Conservation (phyloP, 2,888 invertebrate genomes). For the Eurois occulta region DNA sequence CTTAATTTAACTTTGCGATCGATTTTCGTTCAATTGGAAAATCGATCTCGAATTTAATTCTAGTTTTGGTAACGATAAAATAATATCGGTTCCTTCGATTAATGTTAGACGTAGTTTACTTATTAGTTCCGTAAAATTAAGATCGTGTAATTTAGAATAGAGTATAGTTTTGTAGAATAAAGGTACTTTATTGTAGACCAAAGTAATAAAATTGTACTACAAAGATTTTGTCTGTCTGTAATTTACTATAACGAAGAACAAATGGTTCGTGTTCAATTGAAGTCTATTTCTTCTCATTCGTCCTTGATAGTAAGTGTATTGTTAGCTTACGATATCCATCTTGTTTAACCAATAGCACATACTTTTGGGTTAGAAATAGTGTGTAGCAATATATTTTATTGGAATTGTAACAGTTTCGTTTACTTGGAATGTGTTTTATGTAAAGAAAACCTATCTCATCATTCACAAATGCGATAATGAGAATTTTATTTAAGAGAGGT, state of each 20-base stretch:
- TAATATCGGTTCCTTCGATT: neutral
- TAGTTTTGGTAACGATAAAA: neutral
- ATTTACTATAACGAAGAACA: neutral
- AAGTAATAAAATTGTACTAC: neutral
- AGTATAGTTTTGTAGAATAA: neutral
- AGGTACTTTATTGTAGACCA: neutral
- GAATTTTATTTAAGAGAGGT: no score
- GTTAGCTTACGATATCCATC: conserved; percentile 3
- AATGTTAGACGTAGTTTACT: neutral
- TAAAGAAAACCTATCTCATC: neutral
- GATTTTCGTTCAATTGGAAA: neutral
- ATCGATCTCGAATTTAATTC: neutral
- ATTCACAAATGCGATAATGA: neutral
- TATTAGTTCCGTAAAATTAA: neutral
- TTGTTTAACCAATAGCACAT: neutral
- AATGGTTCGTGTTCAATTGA: conserved; percentile 1
- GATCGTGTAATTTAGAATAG: neutral
- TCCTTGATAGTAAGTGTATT: conserved; percentile 14
- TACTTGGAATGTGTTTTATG: conserved; percentile 14
- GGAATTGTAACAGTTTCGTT: conserved; percentile 12
- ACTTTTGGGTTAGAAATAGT: neutral
- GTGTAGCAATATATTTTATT: conserved; percentile 4
- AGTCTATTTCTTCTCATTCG: neutral
- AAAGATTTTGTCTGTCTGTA: neutral
- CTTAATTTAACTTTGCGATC: conserved; percentile 35